phyloP scores from a whole-genome alignment of 1,140 invertebrate genomes.

The Drosophila pseudoananassae region DNA sequence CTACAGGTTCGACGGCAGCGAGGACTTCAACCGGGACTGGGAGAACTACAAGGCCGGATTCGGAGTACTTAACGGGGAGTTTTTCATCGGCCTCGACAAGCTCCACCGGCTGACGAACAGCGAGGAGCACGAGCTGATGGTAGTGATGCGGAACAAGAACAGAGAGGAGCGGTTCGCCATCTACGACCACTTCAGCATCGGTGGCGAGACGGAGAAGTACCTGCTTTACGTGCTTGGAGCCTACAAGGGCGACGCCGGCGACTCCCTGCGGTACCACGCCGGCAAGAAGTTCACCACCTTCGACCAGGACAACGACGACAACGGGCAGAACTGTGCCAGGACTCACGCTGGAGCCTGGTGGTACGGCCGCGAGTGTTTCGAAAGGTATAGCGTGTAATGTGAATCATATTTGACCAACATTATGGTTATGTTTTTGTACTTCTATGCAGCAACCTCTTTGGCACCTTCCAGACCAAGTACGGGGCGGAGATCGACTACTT shows the following conservation, averaged over 20 bases:
- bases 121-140: constrained; percentile 86
- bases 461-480: constrained; percentile 53
- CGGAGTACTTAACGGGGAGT: constrained; percentile 86
- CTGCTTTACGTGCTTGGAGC: constrained; percentile 86
- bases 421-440: neutral
- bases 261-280: constrained; percentile 89
- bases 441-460: constrained; percentile 59
- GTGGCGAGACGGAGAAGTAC: constrained; percentile 87
- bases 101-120: constrained; percentile 86
- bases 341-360: constrained; percentile 88
- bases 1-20: constrained; percentile 86
- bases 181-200: constrained; percentile 88
- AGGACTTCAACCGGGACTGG: constrained; percentile 87
- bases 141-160: constrained; percentile 87
- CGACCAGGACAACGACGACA: constrained; percentile 89
- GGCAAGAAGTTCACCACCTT: constrained; percentile 89
- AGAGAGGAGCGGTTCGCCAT: constrained; percentile 85
- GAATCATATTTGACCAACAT: neutral
- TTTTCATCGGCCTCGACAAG: constrained; percentile 87
- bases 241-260: constrained; percentile 88
- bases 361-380: constrained; percentile 85
- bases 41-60: constrained; percentile 87
- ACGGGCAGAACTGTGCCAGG: constrained; percentile 88
- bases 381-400: constrained; percentile 35
- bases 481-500: constrained; percentile 49